Evolutionary conservation across 2,797 vertebrate species (phyloP), one percentile per base, ranked within the genome.

Genomic region (Thunnus albacares): DNA sequence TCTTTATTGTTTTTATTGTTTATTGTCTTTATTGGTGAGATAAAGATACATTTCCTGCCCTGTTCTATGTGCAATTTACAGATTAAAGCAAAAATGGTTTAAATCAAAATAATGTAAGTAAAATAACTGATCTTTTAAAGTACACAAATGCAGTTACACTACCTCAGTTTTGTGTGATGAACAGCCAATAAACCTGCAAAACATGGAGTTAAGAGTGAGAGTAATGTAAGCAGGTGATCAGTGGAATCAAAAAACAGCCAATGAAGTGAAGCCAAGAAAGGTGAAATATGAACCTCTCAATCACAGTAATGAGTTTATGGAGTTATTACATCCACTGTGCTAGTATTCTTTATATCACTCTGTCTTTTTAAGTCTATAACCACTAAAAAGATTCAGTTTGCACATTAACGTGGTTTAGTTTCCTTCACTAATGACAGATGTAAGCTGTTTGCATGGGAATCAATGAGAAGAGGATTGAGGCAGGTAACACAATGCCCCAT

Each of bases 241-340:
- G 26, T 9, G 18, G 57, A 63, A 20, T 45, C 41, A 1, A 33
- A n/a, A 22, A 52, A 14, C 60, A 52, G 71, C n/a, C 45, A 30
- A 52, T 71, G 66, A 69, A 74, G 53, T 22, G 38, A 74, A 28
- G 56, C n/a, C 69, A 30, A 57, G 30, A 67, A 41, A 73, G 24
- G 28, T 49, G 73, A 75, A 86, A 81, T 45, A 24, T 45, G 43
- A 83, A 43, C 66, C 5, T 75, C 45, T 45, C 62, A 45, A 33
- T 79, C 58, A 66, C 15, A 64, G 0, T 78, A 22, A 76, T 70
- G 51, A 81, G 33, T 66, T 81, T 17, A 58, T 51, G 18, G 49
- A 62, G 28, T 69, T 67, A 69, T 70, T 66, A 18, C n/a, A 53
- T 49, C 41, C n/a, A 49, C 5, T 33, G 60, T 43, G 28, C 22